Base-by-base conservation (phyloP, 35 echinoderm and acorn worm genomes). In the Diadema setosum region DNA sequence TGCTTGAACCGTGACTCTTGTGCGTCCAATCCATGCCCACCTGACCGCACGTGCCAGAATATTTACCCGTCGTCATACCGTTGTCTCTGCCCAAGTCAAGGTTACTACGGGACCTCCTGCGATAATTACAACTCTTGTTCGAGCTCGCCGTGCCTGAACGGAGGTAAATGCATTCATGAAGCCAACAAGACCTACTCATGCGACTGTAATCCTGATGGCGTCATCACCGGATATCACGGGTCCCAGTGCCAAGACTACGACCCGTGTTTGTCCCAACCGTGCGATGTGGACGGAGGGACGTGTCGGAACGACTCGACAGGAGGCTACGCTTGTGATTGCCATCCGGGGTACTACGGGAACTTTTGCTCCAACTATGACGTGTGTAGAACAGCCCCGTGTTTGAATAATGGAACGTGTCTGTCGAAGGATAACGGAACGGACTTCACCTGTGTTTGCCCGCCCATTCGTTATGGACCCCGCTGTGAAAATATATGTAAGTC, bases 401-500 rank as follows among this genome's bases (percentile, higher is more conserved):
- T 31, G 42, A 87, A 87, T 57, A 65, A 70, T 48, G 60, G 64
- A 5, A 29, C 21, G 0, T 87, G 85, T 32, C 27, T 45, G 12
- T 49, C 85, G 1, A 15, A 29, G 29, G 42, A 87, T 29, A 16
- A 73, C 23, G 64, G 64, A 15, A 65, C 44, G 37, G 48, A 74
- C 41, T 70, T 48, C 50, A 45, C 35, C 6, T 87, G 85, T 39
- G 14, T 50, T 16, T 87, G 85, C 50, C 69, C 65, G 21, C 39
- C 45, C 18, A 42, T 45, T 3, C 48, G 75, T 21, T 23, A 17
- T 9, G 85, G 85, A 70, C 16, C 23, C 5, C 60, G 32, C n/a
- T 87, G 85, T 70, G 85, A 87, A 70, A 75, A 15, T 32, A 24
- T 57, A 49, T 11, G 85, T 87, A 46, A 75, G 57, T 84, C n/a